Evolutionary conservation across 2,888 invertebrate genomes (phyloP).

Genomic region (Archips xylosteana): DNA sequence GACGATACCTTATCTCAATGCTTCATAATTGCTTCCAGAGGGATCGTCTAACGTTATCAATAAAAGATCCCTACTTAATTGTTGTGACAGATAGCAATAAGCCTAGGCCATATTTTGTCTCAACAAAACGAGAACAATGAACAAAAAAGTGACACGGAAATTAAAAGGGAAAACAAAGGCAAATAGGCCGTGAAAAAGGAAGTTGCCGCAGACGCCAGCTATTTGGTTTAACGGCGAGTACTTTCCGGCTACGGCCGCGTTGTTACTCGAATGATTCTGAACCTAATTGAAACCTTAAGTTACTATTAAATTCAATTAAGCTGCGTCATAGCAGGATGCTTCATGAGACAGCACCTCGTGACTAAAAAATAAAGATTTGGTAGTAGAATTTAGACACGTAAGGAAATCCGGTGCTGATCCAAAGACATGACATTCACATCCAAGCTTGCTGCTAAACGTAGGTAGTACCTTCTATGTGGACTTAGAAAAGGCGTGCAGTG

Average conservation of each 20-base stretch:
- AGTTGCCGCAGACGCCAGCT: slow-evolving; percentile 59
- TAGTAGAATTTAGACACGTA: too few relatives aligned
- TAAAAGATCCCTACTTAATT: slow-evolving; percentile 32
- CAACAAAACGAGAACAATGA: slow-evolving; percentile 62
- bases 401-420: too few relatives aligned
- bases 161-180: slow-evolving; percentile 76
- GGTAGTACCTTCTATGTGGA: too few relatives aligned
- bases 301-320: slow-evolving; percentile 1
- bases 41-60: slow-evolving; percentile 37
- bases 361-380: neutral
- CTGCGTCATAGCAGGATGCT: neutral
- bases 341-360: neutral
- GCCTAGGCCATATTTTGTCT: slow-evolving; percentile 60
- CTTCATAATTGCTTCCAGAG: slow-evolving; percentile 36
- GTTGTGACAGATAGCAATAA: slow-evolving; percentile 35
- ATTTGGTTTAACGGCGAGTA: slow-evolving; percentile 66
- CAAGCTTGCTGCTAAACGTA: too few relatives aligned
- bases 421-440: too few relatives aligned
- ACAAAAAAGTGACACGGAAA: slow-evolving; percentile 71
- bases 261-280: slow-evolving; percentile 16
- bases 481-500: too few relatives aligned
- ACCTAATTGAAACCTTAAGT: neutral
- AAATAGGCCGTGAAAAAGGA: slow-evolving; percentile 72
- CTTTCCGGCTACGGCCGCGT: slow-evolving; percentile 49
- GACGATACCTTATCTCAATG: slow-evolving; percentile 34